phyloP scores from a whole-genome alignment of 2,797 vertebrate species.

The Hybognathus amarus region DNA sequence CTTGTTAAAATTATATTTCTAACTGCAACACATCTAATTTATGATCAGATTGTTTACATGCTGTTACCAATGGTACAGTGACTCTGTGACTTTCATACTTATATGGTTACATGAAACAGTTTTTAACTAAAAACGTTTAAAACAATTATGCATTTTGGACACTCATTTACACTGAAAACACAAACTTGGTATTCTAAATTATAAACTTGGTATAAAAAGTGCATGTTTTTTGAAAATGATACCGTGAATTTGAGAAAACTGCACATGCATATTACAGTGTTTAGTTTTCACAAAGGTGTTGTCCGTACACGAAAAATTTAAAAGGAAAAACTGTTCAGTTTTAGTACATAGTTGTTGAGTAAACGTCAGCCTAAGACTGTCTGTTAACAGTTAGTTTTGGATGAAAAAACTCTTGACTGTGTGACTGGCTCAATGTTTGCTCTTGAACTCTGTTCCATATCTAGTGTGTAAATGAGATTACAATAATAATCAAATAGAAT shows the following conservation, averaged over 20 bases:
- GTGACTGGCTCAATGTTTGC: constrained; percentile 10
- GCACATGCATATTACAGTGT: no score
- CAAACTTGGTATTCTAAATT: no score
- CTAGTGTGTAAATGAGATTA: not conserved
- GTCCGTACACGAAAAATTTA: not conserved
- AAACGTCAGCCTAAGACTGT: not conserved
- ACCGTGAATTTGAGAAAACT: no score
- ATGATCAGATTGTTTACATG: not conserved
- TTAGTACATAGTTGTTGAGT: not conserved
- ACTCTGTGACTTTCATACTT: not conserved
- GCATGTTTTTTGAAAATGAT: not conserved
- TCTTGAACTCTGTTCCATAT: constrained; percentile 6
- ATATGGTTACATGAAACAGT: not conserved
- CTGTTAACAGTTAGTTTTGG: not conserved
- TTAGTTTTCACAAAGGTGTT: not conserved
- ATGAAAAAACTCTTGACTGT: not conserved
- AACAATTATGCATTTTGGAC: not conserved
- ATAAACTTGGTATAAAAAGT: no score
- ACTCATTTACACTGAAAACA: not conserved
- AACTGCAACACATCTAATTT: not conserved
- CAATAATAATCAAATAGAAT: constrained; percentile 1
- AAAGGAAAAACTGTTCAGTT: not conserved
- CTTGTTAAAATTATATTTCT: not conserved
- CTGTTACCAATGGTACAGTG: not conserved
- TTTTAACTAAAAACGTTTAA: not conserved